Base-by-base conservation (phyloP, 2,888 invertebrate genomes). In the Drosophila robusta region DNA sequence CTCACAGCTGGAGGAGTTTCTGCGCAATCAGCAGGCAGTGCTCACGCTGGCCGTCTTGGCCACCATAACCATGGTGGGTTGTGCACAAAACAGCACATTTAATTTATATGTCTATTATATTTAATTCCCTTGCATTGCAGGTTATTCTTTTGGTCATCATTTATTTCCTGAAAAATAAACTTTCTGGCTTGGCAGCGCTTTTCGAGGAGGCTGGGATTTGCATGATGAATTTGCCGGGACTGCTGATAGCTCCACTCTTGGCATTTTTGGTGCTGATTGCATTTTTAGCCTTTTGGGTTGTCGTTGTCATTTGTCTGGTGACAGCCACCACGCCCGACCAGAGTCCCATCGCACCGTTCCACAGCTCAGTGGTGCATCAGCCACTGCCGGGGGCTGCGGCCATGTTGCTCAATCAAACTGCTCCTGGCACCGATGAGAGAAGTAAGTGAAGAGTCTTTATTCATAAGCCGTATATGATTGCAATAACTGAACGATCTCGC, bases 131-230 rank as follows among this genome's bases (percentile, higher is more conserved):
- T 39, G 65, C 63, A 54, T 93, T 93, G 56, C 90, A 96, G 96
- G 91, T 96, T 0, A 94, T 97, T 62, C 92, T 97, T 51, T 90
- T 97, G 46, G 92, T 96, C 38, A 93, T 97, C 42, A 94, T 97
- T 32, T 94, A 95, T 87, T 95, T 95, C 76, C 94, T 97, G 93
- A 94, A 97, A 54, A 95, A 96, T 81, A 95, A 97, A 84, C 95
- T 98, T 0, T 94, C 95, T 39, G 96, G 98, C 88, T 93, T 98
- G 82, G 95, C 97, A 0, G 95, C 96, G 18, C 93, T 98, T 65
- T 98, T 98, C 91, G 95, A 95, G 90, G 98, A 98, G 92, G 97
- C 98, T 1, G 97, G 97, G 12, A 95, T 95, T 86, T 98, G 98
- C 90, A 94, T 98, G 81, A 94, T 95, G 61, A 95, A 95, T 80